Evolutionary conservation across 1,140 invertebrate species (phyloP).

Genomic region (Ceratosolen solmsi): DNA sequence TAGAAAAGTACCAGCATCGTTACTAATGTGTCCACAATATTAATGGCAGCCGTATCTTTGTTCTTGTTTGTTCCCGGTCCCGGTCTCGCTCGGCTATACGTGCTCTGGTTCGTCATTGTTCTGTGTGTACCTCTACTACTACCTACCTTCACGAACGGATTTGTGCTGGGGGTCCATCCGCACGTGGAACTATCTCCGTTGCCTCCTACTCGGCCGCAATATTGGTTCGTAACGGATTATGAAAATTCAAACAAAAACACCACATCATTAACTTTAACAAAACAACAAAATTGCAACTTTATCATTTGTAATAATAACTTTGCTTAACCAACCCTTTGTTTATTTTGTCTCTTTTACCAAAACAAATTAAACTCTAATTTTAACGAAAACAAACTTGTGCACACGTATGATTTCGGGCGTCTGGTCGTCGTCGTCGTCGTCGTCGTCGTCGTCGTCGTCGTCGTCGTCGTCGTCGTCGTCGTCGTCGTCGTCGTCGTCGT

Average conservation of each 20-base stretch:
- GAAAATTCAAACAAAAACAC: slow-evolving; percentile 45
- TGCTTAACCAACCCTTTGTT: background rate
- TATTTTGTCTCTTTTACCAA: background rate
- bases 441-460: too few relatives aligned
- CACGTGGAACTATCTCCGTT: slow-evolving; percentile 70
- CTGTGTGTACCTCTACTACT: slow-evolving; percentile 73
- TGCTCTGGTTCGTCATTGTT: slow-evolving; percentile 75
- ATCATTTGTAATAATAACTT: slow-evolving; percentile 22
- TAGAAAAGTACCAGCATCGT: slow-evolving; percentile 71
- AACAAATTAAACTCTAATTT: background rate
- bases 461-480: too few relatives aligned
- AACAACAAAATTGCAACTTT: slow-evolving; percentile 14
- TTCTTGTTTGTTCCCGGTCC: slow-evolving; percentile 76
- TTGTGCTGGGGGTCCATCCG: slow-evolving; percentile 74
- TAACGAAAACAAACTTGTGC: slow-evolving; percentile 11
- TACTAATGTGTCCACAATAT: slow-evolving; percentile 75
- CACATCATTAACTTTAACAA: slow-evolving; percentile 6
- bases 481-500: too few relatives aligned
- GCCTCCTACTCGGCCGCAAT: slow-evolving; percentile 68
- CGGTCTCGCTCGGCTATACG: slow-evolving; percentile 74
- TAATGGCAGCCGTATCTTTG: slow-evolving; percentile 75
- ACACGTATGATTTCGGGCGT: slow-evolving; percentile 40
- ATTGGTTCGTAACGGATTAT: slow-evolving; percentile 73
- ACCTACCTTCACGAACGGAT: slow-evolving; percentile 74
- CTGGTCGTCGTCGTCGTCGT: background rate